Percentiles rank a stretch among this genome's conserved stretches.
Conservation (phyloP, 2,888 invertebrate genomes). For the Hydroisotoma schaefferi region DNA sequence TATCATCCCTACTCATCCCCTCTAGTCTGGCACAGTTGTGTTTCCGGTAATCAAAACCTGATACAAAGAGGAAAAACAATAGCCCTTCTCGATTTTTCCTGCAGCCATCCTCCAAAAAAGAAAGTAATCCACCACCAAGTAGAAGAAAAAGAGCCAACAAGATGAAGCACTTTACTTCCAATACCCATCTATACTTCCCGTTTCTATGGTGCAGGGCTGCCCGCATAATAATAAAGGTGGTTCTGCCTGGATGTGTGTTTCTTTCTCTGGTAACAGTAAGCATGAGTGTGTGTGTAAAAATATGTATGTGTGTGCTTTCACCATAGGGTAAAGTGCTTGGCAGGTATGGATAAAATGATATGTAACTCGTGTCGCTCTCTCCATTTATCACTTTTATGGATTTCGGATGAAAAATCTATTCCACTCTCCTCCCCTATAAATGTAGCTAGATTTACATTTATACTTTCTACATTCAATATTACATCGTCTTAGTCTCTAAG, state of each 20-base stretch:
- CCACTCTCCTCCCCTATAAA: slow-evolving; percentile 4
- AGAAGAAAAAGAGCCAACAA: no score
- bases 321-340: no score
- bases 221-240: no score
- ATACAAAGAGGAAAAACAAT: slow-evolving; percentile 22
- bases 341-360: slow-evolving; percentile 26
- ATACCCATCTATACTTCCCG: no score
- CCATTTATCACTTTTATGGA: slow-evolving; percentile 48
- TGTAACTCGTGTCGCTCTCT: slow-evolving; percentile 39
- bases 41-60: slow-evolving; percentile 16
- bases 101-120: no score
- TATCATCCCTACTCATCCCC: not conserved
- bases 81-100: not conserved
- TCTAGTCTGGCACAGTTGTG: slow-evolving; percentile 1
- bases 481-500: not conserved
- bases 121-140: no score
- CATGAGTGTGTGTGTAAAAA: not conserved
- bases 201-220: no score
- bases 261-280: no score
- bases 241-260: no score
- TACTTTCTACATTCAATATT: not conserved
- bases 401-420: slow-evolving; percentile 47
- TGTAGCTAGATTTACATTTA: not conserved
- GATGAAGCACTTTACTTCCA: no score
- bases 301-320: not conserved